Evolutionary conservation across 2,888 invertebrate genomes (phyloP).

Genomic region (Drosophila kanekoi): DNA sequence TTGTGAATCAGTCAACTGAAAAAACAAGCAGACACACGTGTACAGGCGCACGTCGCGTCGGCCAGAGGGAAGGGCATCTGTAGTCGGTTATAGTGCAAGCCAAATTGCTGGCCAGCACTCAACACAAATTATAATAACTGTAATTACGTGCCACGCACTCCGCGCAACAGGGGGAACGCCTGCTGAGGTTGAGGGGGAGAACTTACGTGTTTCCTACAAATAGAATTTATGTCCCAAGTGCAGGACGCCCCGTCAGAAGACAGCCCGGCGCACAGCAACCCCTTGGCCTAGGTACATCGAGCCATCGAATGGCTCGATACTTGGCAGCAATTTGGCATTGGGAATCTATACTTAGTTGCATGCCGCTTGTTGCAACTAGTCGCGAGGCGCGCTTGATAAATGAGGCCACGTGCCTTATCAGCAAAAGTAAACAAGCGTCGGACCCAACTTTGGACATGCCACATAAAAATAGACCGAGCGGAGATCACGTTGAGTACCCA

Average conservation of each 20-base stretch:
- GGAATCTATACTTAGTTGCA: constrained; percentile 67
- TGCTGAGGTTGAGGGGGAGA: constrained; percentile 13
- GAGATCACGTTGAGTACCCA: constrained; percentile 61
- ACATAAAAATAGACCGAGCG: constrained; percentile 46
- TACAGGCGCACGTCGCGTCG: constrained; percentile 25
- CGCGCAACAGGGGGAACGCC: constrained; percentile 10
- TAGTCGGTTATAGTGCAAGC: constrained; percentile 6
- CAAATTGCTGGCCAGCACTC: constrained; percentile 62
- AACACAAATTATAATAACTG: constrained; percentile 79
- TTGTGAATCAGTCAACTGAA: constrained; percentile 58
- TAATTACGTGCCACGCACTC: constrained; percentile 58
- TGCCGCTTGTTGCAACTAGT: constrained; percentile 69
- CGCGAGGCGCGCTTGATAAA: constrained; percentile 77
- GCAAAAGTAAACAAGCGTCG: constrained; percentile 66
- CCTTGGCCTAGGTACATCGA: constrained; percentile 23
- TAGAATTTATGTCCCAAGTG: constrained; percentile 67
- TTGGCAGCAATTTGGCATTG: constrained; percentile 49
- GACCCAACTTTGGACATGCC: constrained; percentile 42
- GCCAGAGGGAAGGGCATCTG: neutral
- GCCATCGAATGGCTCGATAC: constrained; percentile 4
- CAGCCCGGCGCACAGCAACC: constrained; percentile 40
- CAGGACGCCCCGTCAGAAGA: constrained; percentile 34
- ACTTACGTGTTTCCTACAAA: constrained; percentile 65
- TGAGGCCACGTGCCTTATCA: constrained; percentile 84
- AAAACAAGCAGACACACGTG: constrained; percentile 71